phyloP scores from a whole-genome alignment of 2,797 vertebrate species.

The Perodicticus potto region DNA sequence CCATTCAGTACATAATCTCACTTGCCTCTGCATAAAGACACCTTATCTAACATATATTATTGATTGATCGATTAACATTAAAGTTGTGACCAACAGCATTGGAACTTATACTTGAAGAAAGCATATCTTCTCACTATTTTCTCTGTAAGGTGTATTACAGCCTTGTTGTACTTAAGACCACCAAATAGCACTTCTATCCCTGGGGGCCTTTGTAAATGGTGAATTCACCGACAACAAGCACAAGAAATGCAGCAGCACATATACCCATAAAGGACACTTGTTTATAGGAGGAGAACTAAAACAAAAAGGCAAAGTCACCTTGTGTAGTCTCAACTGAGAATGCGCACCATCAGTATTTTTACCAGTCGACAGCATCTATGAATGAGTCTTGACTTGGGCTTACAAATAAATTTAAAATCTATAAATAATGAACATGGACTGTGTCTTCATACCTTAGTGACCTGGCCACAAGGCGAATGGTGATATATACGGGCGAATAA shows the following conservation, averaged over 20 bases:
- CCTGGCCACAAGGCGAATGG: not conserved
- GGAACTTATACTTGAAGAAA: not conserved
- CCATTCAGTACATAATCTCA: not conserved
- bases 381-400: not conserved
- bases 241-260: not conserved
- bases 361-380: not conserved
- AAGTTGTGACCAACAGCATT: not conserved
- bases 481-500: not conserved
- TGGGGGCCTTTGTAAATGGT: not conserved
- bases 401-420: not conserved
- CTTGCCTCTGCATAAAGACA: not conserved
- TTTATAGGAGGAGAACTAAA: not conserved
- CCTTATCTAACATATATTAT: not conserved
- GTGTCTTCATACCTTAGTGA: not conserved
- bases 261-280: not conserved
- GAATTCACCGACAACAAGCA: not conserved
- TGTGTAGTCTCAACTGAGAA: not conserved
- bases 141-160: not conserved
- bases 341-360: not conserved
- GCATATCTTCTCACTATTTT: not conserved
- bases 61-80: conserved; percentile 17
- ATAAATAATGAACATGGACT: not conserved
- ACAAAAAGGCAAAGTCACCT: not conserved
- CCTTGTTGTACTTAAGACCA: not conserved
- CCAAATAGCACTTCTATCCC: not conserved